Evolutionary conservation across 2,797 vertebrate species (phyloP).

Genomic region (Aeoliscus strigatus): DNA sequence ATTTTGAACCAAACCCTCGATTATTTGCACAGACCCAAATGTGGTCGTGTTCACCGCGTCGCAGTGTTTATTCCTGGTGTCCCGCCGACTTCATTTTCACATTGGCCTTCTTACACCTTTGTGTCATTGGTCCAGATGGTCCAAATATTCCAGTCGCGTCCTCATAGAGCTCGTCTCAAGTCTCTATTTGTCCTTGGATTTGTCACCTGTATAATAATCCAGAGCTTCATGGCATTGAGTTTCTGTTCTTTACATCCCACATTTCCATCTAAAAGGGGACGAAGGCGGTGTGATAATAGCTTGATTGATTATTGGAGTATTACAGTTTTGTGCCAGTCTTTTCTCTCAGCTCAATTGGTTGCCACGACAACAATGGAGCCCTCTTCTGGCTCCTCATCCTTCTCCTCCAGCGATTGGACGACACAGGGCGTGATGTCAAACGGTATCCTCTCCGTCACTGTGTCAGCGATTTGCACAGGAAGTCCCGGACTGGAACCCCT

Average conservation of each 20-base stretch:
- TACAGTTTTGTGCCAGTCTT: constrained; percentile 27
- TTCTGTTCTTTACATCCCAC: constrained; percentile 42
- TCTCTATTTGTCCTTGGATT: constrained; percentile 13
- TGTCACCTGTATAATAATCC: constrained; percentile 6
- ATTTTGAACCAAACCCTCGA: too few species aligned
- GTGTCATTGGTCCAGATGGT: too few species aligned
- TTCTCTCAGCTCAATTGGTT: constrained; percentile 61
- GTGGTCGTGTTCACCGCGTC: too few species aligned
- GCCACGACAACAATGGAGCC: constrained; percentile 55
- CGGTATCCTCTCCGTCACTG: constrained; percentile 67
- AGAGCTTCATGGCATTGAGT: too few species aligned
- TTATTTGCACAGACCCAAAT: too few species aligned
- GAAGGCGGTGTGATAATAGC: constrained; percentile 53
- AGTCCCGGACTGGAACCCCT: constrained; percentile 70
- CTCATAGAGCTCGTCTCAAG: too few species aligned
- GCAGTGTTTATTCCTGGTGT: too few species aligned
- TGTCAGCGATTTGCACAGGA: constrained; percentile 45
- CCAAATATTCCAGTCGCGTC: too few species aligned
- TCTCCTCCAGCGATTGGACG: constrained; percentile 85
- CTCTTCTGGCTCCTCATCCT: constrained; percentile 72
- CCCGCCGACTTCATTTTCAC: too few species aligned
- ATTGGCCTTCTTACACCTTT: too few species aligned
- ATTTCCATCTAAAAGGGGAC: constrained; percentile 20
- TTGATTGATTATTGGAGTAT: constrained; percentile 67
- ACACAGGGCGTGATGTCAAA: constrained; percentile 87